Evolutionary conservation across 2,888 invertebrate species (phyloP), one percentile per base, ranked within the genome.

Genomic region (Selenia dentaria): DNA sequence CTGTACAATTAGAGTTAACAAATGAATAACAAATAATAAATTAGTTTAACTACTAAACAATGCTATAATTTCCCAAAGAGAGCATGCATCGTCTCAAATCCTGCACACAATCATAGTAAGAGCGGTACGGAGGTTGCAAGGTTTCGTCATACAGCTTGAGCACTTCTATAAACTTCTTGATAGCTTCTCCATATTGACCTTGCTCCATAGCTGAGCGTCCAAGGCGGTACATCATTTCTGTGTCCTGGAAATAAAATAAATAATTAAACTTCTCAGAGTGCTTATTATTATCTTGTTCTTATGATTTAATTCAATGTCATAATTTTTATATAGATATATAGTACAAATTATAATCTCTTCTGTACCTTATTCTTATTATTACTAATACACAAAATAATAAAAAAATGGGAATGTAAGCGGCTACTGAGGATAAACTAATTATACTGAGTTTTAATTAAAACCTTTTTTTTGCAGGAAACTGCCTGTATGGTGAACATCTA

Each of bases 101-200:
- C 74, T 96, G 94, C 48, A 95, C 95, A 67, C 95, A 95, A 34
- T 95, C 87, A 63, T 95, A 94, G 73, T 94, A 95, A 56, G 96
- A 96, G 49, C 91, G 92, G 61, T 95, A 95, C 0, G 96, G 96
- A 4, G 95, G 93, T 1, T 92, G 92, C 28, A 96, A 77, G 1
- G 93, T 94, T 28, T 92, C 91, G 47, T 95, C 93, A 67, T 95
- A 92, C 6, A 95, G 84, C 53, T 92, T 93, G 27, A 95, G 76
- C 10, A 95, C 92, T 67, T 94, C 92, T 25, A 93, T 80, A 50
- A 94, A 94, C 59, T 93, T 92, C 59, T 92, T 91, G 25, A 95
- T 81, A 1, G 95, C 95, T 59, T 93, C 92, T 10, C 92, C 84
- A 46, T 92, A 92, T 20, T 94, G 92, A 0, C 93, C 94, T 31